Evolutionary conservation across 2,888 invertebrate species (phyloP).

Genomic region (Melieria picta): DNA sequence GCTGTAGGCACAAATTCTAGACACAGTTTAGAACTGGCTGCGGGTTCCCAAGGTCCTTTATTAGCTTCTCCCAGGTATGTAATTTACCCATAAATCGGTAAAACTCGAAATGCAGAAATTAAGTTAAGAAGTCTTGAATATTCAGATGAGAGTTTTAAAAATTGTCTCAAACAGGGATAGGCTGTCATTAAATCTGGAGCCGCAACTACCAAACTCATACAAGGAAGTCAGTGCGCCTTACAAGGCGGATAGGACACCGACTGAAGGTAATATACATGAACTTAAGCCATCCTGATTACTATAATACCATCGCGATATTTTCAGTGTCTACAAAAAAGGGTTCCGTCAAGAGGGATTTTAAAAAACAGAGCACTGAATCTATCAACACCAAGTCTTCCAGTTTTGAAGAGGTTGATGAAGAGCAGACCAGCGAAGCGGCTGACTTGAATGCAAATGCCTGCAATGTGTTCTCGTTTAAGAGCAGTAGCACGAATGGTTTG

Average conservation of each 20-base stretch:
- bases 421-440: slow-evolving; percentile 3
- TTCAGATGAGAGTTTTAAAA: too few species aligned
- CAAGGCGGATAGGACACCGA: slow-evolving; percentile 24
- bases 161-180: slow-evolving; percentile 48
- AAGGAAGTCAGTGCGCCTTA: slow-evolving; percentile 39
- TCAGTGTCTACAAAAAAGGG: slow-evolving; percentile 15
- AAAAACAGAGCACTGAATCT: slow-evolving; percentile 21
- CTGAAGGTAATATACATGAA: slow-evolving; percentile 16
- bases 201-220: slow-evolving; percentile 39
- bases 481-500: slow-evolving; percentile 11
- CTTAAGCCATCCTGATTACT: background rate
- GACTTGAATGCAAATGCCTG: slow-evolving; percentile 19
- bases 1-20: slow-evolving; percentile 71
- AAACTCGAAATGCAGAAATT: background rate
- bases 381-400: slow-evolving; percentile 27
- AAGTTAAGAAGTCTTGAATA: too few species aligned
- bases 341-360: slow-evolving; percentile 14
- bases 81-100: background rate
- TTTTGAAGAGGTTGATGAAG: slow-evolving; percentile 23
- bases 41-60: slow-evolving; percentile 67
- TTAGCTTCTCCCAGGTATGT: slow-evolving; percentile 51
- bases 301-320: background rate
- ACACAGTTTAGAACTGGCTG: slow-evolving; percentile 76
- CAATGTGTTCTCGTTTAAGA: slow-evolving; percentile 23
- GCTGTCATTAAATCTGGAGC: slow-evolving; percentile 57